Base-by-base conservation (phyloP, 2,888 invertebrate genomes). In the Microctonus aethiopoides region DNA sequence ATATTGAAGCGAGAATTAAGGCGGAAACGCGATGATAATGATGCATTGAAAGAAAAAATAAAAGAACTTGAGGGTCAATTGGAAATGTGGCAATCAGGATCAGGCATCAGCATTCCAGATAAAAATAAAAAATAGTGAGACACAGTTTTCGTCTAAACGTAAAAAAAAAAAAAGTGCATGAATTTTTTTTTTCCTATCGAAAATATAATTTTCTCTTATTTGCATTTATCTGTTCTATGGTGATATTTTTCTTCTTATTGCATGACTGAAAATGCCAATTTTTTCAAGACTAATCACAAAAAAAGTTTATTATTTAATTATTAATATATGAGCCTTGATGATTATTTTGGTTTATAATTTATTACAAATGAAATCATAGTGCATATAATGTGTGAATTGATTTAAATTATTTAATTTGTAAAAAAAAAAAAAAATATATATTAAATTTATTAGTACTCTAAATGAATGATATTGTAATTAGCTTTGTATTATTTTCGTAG, bases 1-100 rank as follows among this genome's bases (percentile, higher is more conserved):
- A 86, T 87, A 59, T 82, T 90, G 61, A 85, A 89, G 20, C 83
- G 81, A 4, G 79, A 89, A 32, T 90, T 89, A 75, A 88, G 88
- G 74, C 87, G 87, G 71, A 86, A 89, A 57, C 86, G 86, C 34
- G 87, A 68, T 6, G 73, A 67, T 62, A 81, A 83, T 61, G 74
- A 75, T 32, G 76, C 81, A 22, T 75, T 82, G 1, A 76, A 81
- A 34, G 39, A 73, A 51, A 70, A 66, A 32, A 3, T 82, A 41
- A 71, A 71, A 59, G 75, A 81, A 32, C 63, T 78, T 10, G 78
- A 78, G 66, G 57, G 34, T 29, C 62, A 32, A 46, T 6, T 13
- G 4, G 32, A 11, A 7, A 5, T 32, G 46, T 7, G 10, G 13
- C 32, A 0, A 32, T 24, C 26, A 64, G 54, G 1, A 24, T 20